Base-by-base conservation (phyloP, 2,113 vertebrate genomes). In the Brevimyrus niger region DNA sequence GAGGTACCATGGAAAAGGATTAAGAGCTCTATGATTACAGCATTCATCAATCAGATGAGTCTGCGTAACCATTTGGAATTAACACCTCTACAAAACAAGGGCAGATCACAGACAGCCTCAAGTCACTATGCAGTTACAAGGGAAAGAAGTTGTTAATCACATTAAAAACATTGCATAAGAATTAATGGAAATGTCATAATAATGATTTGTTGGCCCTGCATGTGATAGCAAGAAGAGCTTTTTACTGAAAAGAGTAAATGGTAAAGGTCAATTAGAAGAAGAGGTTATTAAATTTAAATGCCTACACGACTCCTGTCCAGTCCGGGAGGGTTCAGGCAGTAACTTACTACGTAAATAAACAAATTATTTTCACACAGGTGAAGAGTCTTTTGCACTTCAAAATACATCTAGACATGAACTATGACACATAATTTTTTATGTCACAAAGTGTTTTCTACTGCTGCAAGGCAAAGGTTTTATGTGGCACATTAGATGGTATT, bases 381-480 rank as follows among this genome's bases (percentile, higher is more conserved):
- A 87, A 65, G 3, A 42, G 47, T 35, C 53, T 86, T 69, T 69
- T 76, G 84, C 89, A 89, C 61, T 69, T 50, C n/a, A 86, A 85
- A 47, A 69, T 47, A 80, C 15, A 27, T 48, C 17, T 76, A 80
- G 51, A 50, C 51, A 61, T 46, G 53, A 21, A 19, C 51, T 13
- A n/a, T 42, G 35, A 48, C 10, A 44, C 13, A 46, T 5, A 42
- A 17, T 80, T 51, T 73, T 53, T 51, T 53, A 53, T 87, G 69
- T 55, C 46, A 51, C 73, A 89, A 65, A n/a, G 44, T 86, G 83
- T 89, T 89, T 86, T 86, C 38, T 86, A 86, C 82, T 86, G 80
- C 87, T 87, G 51, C 82, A 85, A 89, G 88, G 58, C 89, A 82
- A 89, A 86, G 84, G 58, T 76, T 69, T 86, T 27, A 89, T 85